These are phyloP conservation scores for Chascanopsetta lugubris DNA, from an alignment of 2,113 vertebrate genomes.

Conservation along the genomic window DNA sequence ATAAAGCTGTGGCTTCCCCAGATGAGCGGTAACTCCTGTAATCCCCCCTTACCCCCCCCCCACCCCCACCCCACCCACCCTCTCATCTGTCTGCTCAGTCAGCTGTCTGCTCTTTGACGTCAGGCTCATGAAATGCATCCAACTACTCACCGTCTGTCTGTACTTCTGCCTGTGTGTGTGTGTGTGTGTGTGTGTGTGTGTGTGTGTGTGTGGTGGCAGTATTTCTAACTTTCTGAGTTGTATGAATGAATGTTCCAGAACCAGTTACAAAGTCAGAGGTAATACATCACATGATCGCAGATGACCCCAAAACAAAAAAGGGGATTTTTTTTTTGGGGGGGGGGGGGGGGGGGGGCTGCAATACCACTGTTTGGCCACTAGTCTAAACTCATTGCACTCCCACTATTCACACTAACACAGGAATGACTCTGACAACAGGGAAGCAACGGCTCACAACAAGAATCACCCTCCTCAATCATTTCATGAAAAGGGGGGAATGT, in stretches of 20 bases:
- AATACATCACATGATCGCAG: too few species aligned
- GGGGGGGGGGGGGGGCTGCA: constrained; percentile 38
- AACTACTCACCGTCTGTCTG: constrained; percentile 24
- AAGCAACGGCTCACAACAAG: too few species aligned
- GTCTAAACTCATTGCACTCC: too few species aligned
- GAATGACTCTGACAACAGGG: too few species aligned
- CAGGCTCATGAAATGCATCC: constrained; percentile 54
- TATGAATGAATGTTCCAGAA: constrained; percentile 16
- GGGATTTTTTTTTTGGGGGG: too few species aligned
- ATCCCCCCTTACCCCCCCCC: constrained; percentile 24
- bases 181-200: neutral
- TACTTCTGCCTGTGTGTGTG: neutral
- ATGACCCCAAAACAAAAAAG: too few species aligned
- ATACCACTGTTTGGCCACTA: too few species aligned
- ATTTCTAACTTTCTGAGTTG: neutral
- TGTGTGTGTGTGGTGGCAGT: neutral
- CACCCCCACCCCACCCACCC: neutral
- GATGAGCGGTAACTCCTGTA: constrained; percentile 42
- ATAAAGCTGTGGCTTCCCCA: constrained; percentile 46
- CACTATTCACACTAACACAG: too few species aligned
- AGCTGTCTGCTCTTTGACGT: constrained; percentile 58
- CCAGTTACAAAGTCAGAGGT: constrained; percentile 15
- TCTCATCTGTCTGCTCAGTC: constrained; percentile 39
- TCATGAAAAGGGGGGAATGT: constrained; percentile 16
- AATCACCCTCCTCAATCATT: too few species aligned